Percentiles rank a stretch among this genome's conserved stretches.
phyloP scores from a whole-genome alignment of 2,888 invertebrate species.

The Heliconius hortense region DNA sequence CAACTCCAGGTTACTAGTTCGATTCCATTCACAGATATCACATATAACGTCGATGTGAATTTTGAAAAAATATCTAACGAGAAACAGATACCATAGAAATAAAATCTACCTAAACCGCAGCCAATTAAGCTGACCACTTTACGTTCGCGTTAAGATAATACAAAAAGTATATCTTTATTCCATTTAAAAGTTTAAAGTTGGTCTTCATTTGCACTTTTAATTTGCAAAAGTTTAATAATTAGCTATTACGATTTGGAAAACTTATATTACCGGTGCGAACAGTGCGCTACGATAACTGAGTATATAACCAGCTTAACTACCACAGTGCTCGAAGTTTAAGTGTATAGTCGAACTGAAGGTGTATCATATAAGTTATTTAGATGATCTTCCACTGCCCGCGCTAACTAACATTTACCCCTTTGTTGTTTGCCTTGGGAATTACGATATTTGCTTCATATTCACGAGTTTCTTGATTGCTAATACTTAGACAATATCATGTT shows the following conservation, averaged over 20 bases:
- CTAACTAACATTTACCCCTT: constrained; percentile 27
- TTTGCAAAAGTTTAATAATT: constrained; percentile 14
- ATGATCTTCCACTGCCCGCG: constrained; percentile 20
- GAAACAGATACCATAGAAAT: not conserved
- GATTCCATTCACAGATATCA: not conserved
- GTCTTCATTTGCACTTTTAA: constrained; percentile 15
- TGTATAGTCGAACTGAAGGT: constrained; percentile 22
- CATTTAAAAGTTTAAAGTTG: constrained; percentile 1
- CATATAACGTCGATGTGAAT: not conserved
- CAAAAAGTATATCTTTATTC: constrained; percentile 11
- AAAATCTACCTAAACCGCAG: not conserved
- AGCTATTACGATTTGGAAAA: constrained; percentile 2
- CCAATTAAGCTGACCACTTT: not conserved
- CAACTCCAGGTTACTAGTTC: not conserved
- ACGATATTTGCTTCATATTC: constrained; percentile 24
- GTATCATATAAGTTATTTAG: constrained; percentile 28
- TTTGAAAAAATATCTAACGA: not conserved
- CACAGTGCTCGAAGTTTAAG: constrained; percentile 18
- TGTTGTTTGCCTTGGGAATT: constrained; percentile 15
- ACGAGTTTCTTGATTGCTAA: constrained; percentile 16
- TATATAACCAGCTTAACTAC: constrained; percentile 23
- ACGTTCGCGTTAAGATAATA: not conserved
- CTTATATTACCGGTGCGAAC: constrained; percentile 15
- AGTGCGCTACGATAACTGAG: constrained; percentile 7
- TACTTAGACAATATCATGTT: not conserved